Evolutionary conservation across 64 coral and sea anemone genomes (phyloP).

Genomic region (Montipora foliosa): DNA sequence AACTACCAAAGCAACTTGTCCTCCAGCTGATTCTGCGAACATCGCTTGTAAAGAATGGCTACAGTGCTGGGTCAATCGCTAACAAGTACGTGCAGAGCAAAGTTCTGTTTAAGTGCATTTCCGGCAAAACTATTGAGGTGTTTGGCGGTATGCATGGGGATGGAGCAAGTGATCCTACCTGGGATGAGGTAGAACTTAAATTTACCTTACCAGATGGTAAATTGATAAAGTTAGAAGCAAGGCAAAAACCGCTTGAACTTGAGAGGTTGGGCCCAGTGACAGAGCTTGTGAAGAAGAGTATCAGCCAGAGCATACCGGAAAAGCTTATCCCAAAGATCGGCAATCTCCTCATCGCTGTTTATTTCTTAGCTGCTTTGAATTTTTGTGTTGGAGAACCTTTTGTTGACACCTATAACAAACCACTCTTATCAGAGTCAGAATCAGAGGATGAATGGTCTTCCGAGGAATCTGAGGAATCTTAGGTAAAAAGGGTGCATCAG

Average conservation of each 20-base stretch:
- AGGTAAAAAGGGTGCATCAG: background rate
- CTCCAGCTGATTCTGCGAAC: slow-evolving; percentile 60
- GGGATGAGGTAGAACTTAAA: slow-evolving; percentile 41
- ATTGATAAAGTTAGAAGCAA: slow-evolving; percentile 4
- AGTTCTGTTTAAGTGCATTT: slow-evolving; percentile 15
- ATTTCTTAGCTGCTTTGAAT: slow-evolving; percentile 50
- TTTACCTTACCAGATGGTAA: slow-evolving; percentile 57
- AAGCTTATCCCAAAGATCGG: slow-evolving; percentile 44
- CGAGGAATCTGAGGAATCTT: background rate
- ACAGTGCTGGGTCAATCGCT: slow-evolving; percentile 49
- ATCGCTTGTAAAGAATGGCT: slow-evolving; percentile 41
- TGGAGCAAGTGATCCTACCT: slow-evolving; percentile 34
- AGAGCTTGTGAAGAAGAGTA: slow-evolving; percentile 47
- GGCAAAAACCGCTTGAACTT: background rate
- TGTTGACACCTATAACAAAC: background rate
- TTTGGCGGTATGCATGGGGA: slow-evolving; percentile 45
- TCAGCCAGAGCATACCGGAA: slow-evolving; percentile 31
- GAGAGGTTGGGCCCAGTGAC: slow-evolving; percentile 61
- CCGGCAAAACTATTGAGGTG: slow-evolving; percentile 19
- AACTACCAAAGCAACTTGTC: slow-evolving; percentile 53
- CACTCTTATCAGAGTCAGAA: slow-evolving; percentile 11
- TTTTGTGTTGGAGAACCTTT: slow-evolving; percentile 19
- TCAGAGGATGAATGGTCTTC: slow-evolving; percentile 31
- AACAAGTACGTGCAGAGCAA: slow-evolving; percentile 53
- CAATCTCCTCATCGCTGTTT: slow-evolving; percentile 46